Percentiles rank a stretch among this genome's conserved stretches.
Conservation (phyloP, 2,888 invertebrate species). For the Acrocera orbiculus region DNA sequence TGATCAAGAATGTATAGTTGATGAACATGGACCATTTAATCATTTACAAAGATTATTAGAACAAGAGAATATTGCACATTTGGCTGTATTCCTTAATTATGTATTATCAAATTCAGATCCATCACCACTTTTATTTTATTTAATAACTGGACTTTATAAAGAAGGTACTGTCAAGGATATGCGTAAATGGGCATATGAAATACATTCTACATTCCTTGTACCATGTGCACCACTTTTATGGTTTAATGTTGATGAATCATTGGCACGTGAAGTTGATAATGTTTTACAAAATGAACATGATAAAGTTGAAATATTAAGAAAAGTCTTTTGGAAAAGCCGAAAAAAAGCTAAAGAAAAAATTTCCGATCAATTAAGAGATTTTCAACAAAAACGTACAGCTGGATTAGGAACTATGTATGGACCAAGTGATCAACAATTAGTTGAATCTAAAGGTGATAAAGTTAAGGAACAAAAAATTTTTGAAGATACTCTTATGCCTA, state of each 20-base stretch:
- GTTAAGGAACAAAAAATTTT: constrained; percentile 55
- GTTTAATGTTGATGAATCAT: constrained; percentile 44
- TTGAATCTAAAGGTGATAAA: constrained; percentile 65
- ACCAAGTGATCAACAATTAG: constrained; percentile 60
- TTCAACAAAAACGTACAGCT: constrained; percentile 71
- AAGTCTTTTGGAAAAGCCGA: constrained; percentile 79
- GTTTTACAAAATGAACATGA: constrained; percentile 67
- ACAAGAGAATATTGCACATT: constrained; percentile 59
- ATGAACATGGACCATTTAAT: constrained; percentile 80
- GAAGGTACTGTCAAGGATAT: constrained; percentile 74
- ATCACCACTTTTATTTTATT: constrained; percentile 47
- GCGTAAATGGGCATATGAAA: constrained; percentile 97
- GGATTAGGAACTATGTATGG: constrained; percentile 83
- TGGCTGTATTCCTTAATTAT: constrained; percentile 89
- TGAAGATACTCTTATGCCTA: constrained; percentile 53
- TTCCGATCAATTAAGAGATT: constrained; percentile 30
- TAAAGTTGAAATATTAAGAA: constrained; percentile 75
- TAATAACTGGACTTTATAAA: constrained; percentile 82
- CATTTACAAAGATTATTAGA: constrained; percentile 64
- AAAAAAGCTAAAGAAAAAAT: constrained; percentile 36
- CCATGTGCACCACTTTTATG: constrained; percentile 48
- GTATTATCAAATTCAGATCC: constrained; percentile 71
- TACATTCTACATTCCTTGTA: constrained; percentile 88
- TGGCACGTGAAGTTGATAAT: constrained; percentile 79
- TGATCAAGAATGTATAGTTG: constrained; percentile 60